Evolutionary conservation across 2,113 vertebrate genomes (phyloP).

Genomic region (Rhombomys opimus): DNA sequence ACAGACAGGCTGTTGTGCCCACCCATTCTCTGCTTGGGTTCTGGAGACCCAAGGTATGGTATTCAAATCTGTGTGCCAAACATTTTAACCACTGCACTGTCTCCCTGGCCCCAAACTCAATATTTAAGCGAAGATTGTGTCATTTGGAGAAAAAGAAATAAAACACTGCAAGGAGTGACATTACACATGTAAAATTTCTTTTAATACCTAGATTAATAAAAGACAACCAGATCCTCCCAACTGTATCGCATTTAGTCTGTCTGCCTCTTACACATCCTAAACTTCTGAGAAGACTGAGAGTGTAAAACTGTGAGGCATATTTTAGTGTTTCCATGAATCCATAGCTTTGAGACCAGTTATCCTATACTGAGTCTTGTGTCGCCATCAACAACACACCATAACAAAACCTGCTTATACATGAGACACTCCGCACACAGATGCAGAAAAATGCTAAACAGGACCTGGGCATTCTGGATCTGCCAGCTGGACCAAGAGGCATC

Average conservation of each 20-base stretch:
- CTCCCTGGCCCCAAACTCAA: background rate
- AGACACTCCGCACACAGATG: background rate
- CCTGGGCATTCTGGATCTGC: background rate
- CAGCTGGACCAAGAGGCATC: background rate
- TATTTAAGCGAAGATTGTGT: background rate
- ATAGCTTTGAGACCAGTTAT: background rate
- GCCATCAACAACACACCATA: background rate
- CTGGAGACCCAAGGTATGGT: background rate
- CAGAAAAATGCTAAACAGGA: background rate
- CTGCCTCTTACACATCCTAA: background rate
- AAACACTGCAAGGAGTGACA: background rate
- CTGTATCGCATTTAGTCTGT: background rate
- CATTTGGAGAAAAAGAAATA: too few species aligned
- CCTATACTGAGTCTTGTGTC: background rate
- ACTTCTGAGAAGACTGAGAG: background rate
- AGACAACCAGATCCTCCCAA: background rate
- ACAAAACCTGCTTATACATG: rapidly evolving
- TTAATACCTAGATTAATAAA: background rate
- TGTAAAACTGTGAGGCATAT: background rate
- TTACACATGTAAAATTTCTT: background rate
- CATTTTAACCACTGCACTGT: background rate
- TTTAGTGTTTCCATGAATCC: background rate
- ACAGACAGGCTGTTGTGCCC: too few species aligned
- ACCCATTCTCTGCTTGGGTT: background rate
- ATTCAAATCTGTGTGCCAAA: background rate